Evolutionary conservation across 2,113 vertebrate species (phyloP).

Genomic region (Leptosomus discolor): DNA sequence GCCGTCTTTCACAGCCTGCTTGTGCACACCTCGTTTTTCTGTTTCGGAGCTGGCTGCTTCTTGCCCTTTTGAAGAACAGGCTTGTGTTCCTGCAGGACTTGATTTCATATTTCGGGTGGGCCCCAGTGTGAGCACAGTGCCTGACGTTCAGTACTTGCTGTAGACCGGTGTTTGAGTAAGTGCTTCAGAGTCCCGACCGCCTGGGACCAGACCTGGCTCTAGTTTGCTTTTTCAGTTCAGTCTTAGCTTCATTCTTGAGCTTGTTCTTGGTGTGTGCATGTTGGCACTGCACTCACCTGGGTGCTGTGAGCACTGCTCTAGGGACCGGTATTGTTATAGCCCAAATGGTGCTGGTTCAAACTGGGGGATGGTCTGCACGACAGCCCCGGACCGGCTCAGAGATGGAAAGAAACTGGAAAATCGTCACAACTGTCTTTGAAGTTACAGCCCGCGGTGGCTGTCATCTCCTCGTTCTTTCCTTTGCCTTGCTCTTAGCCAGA

Average conservation of each 20-base stretch:
- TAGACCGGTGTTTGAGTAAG: not conserved
- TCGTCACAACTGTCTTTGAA: not conserved
- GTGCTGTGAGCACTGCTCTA: not conserved
- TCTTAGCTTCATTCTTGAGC: not conserved
- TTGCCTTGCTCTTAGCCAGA: not conserved
- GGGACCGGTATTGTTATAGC: not conserved
- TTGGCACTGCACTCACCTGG: not conserved
- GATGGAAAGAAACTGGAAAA: not conserved
- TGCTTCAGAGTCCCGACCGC: not conserved
- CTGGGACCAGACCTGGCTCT: not conserved
- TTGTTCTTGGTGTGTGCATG: accelerated
- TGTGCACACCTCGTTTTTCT: not conserved
- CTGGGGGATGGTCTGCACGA: not conserved
- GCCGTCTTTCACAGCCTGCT: not conserved
- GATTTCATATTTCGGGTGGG: not conserved
- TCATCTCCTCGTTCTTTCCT: not conserved
- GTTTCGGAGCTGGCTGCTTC: not conserved
- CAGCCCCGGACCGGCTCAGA: not conserved
- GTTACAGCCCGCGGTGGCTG: not conserved
- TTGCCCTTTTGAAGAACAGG: not conserved
- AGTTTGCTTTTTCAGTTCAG: not conserved
- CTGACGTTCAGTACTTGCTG: not conserved
- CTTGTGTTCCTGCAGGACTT: not conserved
- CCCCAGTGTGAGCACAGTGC: not conserved
- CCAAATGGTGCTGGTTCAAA: not conserved